Percentiles rank a stretch among this genome's conserved stretches.
These are phyloP conservation scores for Fukomys damarensis DNA, from an alignment of 2,113 vertebrate genomes.

Conservation along the genomic window DNA sequence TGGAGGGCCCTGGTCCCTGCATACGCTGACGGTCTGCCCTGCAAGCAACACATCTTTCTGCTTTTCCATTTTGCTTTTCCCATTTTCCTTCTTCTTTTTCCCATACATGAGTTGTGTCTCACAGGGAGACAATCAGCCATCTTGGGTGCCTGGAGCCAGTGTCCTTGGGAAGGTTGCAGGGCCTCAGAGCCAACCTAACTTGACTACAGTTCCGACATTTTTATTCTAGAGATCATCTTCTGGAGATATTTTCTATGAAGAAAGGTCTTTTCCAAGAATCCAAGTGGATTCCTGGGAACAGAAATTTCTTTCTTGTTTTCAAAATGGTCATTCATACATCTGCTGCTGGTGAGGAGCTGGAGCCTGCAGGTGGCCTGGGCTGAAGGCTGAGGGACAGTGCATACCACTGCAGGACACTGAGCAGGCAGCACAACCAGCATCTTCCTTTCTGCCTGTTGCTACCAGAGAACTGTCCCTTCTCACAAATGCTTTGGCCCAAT, in stretches of 20 bases:
- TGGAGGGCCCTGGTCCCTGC: not conserved
- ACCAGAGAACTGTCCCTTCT: not conserved
- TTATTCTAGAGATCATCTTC: not conserved
- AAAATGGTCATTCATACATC: not conserved
- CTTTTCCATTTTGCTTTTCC: not conserved
- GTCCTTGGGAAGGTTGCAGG: not conserved
- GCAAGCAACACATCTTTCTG: not conserved
- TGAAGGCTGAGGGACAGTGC: not conserved
- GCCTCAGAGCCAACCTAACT: not conserved
- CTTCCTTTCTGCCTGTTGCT: not conserved
- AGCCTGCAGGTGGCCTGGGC: not conserved
- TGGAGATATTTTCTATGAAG: not conserved
- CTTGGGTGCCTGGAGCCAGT: not conserved
- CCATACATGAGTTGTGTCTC: not conserved
- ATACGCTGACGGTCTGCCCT: constrained; percentile 1
- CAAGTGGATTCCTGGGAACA: constrained; percentile 12
- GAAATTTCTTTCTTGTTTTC: constrained; percentile 28
- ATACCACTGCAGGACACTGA: not conserved
- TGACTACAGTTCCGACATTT: not conserved
- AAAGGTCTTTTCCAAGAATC: not conserved
- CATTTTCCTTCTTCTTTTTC: not conserved
- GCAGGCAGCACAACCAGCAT: not conserved
- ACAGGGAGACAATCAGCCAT: not conserved
- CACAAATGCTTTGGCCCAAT: not conserved
- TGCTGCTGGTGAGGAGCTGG: not conserved